Conservation (phyloP, 2,113 vertebrate genomes). For the Marmota flaviventris region DNA sequence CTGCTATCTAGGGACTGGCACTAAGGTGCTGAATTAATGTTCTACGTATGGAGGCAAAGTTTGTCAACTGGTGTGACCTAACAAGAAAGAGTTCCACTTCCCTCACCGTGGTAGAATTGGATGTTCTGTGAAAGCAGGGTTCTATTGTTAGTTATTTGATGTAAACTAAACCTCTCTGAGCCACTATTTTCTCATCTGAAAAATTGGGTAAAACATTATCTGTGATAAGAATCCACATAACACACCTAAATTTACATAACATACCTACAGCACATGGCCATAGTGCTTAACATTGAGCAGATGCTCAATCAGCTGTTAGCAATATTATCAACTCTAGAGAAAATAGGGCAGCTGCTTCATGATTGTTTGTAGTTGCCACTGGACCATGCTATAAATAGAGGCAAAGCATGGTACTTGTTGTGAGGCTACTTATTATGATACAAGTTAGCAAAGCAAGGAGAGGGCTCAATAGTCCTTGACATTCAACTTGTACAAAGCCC, state of each 20-base stretch:
- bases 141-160: not conserved
- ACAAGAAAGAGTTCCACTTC: not conserved
- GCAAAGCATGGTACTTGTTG: not conserved
- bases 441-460: not conserved
- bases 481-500: not conserved
- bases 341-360: not conserved
- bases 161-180: not conserved
- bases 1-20: not conserved
- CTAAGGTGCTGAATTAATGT: not conserved
- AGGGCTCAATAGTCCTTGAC: not conserved
- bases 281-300: not conserved
- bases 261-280: not conserved
- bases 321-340: not conserved
- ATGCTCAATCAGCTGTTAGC: not conserved
- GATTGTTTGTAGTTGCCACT: conserved; percentile 38
- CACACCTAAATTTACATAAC: not conserved
- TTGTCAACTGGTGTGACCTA: not conserved
- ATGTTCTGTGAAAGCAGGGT: not conserved
- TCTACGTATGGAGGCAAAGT: not conserved
- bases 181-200: not conserved
- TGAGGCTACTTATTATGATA: not conserved
- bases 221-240: not conserved
- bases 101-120: not conserved
- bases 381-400: conserved; percentile 62
- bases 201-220: not conserved